Conservation (phyloP, 2,797 vertebrate species). For the Lutjanus campechanus region DNA sequence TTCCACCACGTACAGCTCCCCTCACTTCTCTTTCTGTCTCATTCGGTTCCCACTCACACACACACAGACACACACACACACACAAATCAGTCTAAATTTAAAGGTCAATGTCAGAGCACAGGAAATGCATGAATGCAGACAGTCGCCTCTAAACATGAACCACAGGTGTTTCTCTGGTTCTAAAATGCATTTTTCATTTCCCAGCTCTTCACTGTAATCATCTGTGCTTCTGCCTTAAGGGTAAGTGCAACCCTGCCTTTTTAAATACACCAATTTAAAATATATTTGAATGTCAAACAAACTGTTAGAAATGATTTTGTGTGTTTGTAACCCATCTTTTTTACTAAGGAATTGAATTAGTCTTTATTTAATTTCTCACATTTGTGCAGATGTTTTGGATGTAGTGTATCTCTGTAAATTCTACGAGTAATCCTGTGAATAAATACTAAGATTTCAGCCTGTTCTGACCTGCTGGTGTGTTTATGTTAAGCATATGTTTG, state of each 20-base stretch:
- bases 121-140: slow-evolving; percentile 38
- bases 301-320: neutral
- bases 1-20: slow-evolving; percentile 37
- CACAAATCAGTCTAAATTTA: slow-evolving; percentile 8
- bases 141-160: slow-evolving; percentile 24
- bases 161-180: slow-evolving; percentile 10
- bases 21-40: slow-evolving; percentile 7
- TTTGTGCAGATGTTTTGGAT: neutral
- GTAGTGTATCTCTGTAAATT: neutral
- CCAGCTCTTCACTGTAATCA: neutral
- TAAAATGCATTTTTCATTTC: slow-evolving; percentile 40
- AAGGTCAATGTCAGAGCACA: slow-evolving; percentile 46
- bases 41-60: neutral
- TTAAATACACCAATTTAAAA: neutral
- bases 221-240: slow-evolving; percentile 17
- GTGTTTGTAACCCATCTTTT: neutral
- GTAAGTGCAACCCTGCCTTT: slow-evolving; percentile 23
- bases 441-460: neutral
- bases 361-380: neutral
- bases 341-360: neutral
- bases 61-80: neutral
- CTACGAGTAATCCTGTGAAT: neutral
- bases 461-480: slow-evolving; percentile 2
- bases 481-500: neutral
- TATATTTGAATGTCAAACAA: slow-evolving; percentile 11